phyloP scores from a whole-genome alignment of 2,113 vertebrate species.

The Hypocryptadius cinnamomeus region DNA sequence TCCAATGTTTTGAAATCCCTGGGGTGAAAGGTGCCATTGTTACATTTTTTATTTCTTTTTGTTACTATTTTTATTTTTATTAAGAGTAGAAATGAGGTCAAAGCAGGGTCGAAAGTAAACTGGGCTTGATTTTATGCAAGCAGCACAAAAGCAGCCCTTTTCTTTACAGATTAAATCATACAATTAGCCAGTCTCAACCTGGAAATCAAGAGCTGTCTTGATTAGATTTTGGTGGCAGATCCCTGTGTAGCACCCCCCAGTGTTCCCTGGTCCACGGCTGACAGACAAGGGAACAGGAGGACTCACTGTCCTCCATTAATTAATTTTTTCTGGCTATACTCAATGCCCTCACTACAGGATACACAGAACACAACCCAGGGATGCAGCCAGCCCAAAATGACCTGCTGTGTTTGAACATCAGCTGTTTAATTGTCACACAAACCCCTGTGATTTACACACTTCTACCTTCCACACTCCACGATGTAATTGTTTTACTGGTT shows the following conservation, averaged over 20 bases:
- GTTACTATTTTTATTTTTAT: not conserved
- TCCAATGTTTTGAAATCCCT: not conserved
- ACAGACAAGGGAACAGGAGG: not conserved
- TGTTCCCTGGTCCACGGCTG: accelerated
- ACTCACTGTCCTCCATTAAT: accelerated
- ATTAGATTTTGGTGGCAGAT: not conserved
- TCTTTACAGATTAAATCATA: not conserved
- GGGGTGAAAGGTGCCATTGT: not conserved
- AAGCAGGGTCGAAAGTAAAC: not conserved
- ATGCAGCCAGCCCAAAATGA: not conserved
- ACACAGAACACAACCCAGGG: accelerated
- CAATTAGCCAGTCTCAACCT: not conserved
- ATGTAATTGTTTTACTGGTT: not conserved
- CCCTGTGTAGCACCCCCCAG: not conserved
- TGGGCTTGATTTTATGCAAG: not conserved
- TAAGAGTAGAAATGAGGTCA: not conserved
- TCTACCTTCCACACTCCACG: accelerated
- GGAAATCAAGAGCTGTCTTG: not conserved
- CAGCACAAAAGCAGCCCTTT: not conserved
- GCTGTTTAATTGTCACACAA: no score
- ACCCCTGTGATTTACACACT: not conserved
- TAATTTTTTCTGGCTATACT: not conserved
- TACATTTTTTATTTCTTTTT: no score
- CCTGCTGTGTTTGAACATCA: not conserved
- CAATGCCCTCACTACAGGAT: not conserved